Evolutionary conservation across 2,113 vertebrate species (phyloP), one percentile per base, ranked within the genome.

Genomic region (Xiphophorus couchianus): DNA sequence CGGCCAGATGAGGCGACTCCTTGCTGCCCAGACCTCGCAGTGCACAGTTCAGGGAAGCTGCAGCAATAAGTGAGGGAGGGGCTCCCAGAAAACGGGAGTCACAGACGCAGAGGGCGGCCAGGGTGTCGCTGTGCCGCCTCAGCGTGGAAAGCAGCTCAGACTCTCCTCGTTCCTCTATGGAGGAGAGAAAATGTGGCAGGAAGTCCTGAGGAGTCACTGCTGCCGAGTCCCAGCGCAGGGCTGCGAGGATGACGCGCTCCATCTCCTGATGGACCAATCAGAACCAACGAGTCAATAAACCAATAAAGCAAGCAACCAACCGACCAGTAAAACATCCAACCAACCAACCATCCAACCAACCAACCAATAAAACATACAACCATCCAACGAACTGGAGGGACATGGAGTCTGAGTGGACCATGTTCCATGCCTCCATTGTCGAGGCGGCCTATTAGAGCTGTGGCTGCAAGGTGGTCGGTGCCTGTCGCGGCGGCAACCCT

Each of bases 121-220:
- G 90, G 0, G 95, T 95, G 84, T 96, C 94, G 0, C 92, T 81
- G 82, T 96, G 95, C 8, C 93, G 83, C 66, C 94, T 84, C 72
- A 95, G 83, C 1, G 92, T 95, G 64, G 90, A 66, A 15, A 88
- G 19, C 48, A 84, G 88, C 44, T 74, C 79, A 0, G 72, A 63
- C 17, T 88, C 84, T 9, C 75, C 64, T 13, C 73, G 58, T 72
- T 90, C 82, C 58, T 70, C 74, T 68, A 92, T 44, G 15, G 66
- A 83, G 30, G 88, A 84, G 1, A 96, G 66, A 42, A 96, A 94
- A 76, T 94, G 95, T 17, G 94, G 93, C 27, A 95, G 87, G 76
- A 96, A 96, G 91, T 96, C 95, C 78, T 95, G 93, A 1, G 95
- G 93, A 3, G 95, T 96, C 51, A 95, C 93, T 0, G 92, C 91